phyloP scores from a whole-genome alignment of 2,888 invertebrate genomes.

The Neoaliturus tenellus region DNA sequence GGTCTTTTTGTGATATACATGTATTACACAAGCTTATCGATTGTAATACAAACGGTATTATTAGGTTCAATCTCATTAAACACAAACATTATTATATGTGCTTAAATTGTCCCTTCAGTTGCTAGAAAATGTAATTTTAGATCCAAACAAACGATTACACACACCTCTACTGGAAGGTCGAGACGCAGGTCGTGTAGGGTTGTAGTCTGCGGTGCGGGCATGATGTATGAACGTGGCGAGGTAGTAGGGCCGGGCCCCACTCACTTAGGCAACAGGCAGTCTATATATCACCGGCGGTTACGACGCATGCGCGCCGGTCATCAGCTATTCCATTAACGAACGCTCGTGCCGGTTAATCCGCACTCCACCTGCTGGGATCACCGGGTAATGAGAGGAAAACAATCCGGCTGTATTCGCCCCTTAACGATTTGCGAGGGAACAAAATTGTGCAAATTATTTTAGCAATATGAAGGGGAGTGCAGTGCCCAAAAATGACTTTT shows the following conservation, averaged over 20 bases:
- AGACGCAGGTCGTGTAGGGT: background rate
- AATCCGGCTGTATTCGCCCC: background rate
- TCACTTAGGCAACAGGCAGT: constrained; percentile 43
- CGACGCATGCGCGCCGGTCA: constrained; percentile 15
- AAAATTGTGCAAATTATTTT: too few relatives aligned
- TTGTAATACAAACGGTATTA: too few relatives aligned
- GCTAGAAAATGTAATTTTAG: too few relatives aligned
- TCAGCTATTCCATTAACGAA: constrained; percentile 32
- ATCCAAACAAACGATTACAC: too few relatives aligned
- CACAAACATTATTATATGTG: too few relatives aligned
- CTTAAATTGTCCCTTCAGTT: too few relatives aligned
- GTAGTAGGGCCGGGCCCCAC: background rate
- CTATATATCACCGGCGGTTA: constrained; percentile 8
- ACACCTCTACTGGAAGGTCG: background rate
- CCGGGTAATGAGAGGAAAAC: background rate
- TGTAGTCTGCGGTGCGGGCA: constrained; percentile 6
- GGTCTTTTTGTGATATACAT: too few relatives aligned
- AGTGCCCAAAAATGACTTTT: too few relatives aligned
- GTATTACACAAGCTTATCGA: too few relatives aligned
- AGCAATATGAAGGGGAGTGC: too few relatives aligned
- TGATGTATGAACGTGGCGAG: constrained; percentile 10
- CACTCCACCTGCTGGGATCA: background rate
- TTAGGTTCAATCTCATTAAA: too few relatives aligned
- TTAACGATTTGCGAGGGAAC: too few relatives aligned
- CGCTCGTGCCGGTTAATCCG: background rate